These are phyloP conservation scores for Trichacis sp. DNA, from an alignment of 2,888 invertebrate genomes.

Conservation along the genomic window DNA sequence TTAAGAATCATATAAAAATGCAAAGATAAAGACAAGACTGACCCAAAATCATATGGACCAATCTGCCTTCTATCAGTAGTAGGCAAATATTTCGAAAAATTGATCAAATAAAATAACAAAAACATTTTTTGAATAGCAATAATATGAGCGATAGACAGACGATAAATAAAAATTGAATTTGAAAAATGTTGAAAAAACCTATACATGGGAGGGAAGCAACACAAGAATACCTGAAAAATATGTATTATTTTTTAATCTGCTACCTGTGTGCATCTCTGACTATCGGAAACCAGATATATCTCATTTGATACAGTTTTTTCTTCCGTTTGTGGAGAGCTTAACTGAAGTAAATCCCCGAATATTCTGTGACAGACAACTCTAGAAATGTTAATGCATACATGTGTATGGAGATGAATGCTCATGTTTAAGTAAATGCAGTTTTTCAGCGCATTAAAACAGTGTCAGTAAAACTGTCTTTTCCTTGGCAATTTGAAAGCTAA, in stretches of 20 bases:
- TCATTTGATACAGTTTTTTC: conserved; percentile 42
- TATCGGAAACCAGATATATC: conserved; percentile 35
- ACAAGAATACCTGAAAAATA: conserved; percentile 42
- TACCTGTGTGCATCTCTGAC: conserved; percentile 26
- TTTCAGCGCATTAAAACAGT: conserved; percentile 7
- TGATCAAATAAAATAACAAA: too few relatives aligned
- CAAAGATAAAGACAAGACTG: too few relatives aligned
- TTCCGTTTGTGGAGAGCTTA: too few relatives aligned
- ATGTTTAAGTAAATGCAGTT: conserved; percentile 11
- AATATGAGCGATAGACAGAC: too few relatives aligned
- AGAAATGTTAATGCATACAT: conserved; percentile 27
- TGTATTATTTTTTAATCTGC: conserved; percentile 34
- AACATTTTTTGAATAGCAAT: too few relatives aligned
- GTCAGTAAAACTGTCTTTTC: neutral
- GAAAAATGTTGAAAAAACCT: too few relatives aligned
- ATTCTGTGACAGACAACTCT: conserved; percentile 43
- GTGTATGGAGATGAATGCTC: conserved; percentile 19
- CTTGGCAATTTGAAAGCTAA: conserved; percentile 16
- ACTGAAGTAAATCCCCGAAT: conserved; percentile 34
- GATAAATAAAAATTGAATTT: too few relatives aligned
- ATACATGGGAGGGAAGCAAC: too few relatives aligned
- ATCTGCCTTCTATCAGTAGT: too few relatives aligned
- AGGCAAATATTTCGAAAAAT: too few relatives aligned
- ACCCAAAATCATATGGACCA: too few relatives aligned
- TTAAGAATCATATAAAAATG: too few relatives aligned